Percentiles rank a stretch among this genome's conserved stretches.
Evolutionary conservation across 1,140 invertebrate genomes (phyloP).

Genomic region (Formica exsecta): DNA sequence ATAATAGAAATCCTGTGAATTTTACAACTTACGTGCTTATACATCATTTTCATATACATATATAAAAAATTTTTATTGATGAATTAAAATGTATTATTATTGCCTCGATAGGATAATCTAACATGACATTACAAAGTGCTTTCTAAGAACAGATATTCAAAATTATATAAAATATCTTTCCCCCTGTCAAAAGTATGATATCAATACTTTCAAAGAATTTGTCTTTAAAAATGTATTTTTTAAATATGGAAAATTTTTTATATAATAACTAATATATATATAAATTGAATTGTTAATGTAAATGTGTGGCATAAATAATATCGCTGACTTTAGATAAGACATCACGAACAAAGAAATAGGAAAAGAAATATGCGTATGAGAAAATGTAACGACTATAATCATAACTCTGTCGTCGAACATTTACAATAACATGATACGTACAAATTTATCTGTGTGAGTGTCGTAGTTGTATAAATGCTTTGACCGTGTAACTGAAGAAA

Average conservation of each 20-base stretch:
- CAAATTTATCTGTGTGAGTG: neutral
- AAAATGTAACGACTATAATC: constrained; percentile 41
- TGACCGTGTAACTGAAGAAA: constrained; percentile 28
- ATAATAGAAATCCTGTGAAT: neutral
- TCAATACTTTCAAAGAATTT: constrained; percentile 20
- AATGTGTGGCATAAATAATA: neutral
- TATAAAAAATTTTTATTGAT: neutral
- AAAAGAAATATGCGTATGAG: neutral
- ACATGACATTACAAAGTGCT: neutral
- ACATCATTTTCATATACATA: neutral
- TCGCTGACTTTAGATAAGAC: neutral
- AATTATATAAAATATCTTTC: constrained; percentile 15
- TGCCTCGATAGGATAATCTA: neutral
- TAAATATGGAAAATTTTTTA: neutral
- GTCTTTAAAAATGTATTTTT: constrained; percentile 7
- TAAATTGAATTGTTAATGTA: neutral
- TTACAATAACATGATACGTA: neutral
- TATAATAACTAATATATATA: too few species aligned
- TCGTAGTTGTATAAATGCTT: constrained; percentile 67
- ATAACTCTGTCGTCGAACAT: neutral
- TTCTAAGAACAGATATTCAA: neutral
- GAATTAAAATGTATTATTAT: neutral
- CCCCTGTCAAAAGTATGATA: neutral
- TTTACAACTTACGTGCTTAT: neutral
- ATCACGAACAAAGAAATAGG: neutral